Percentiles rank a stretch among this genome's conserved stretches.
phyloP scores from a whole-genome alignment of 2,797 vertebrate genomes.

The Lophius americanus region DNA sequence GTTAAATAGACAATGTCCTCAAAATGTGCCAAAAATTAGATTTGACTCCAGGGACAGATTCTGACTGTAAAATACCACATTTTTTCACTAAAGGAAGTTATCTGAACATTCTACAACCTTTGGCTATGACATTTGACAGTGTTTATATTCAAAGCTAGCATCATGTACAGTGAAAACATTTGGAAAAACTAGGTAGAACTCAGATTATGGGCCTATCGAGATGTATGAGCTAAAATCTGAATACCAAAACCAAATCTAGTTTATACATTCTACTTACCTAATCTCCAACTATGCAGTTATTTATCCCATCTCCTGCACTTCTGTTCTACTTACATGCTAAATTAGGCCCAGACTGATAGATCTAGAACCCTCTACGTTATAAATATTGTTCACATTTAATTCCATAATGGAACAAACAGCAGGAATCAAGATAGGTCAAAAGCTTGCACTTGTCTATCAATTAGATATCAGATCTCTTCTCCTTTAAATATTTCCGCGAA shows the following conservation, averaged over 20 bases:
- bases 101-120: too few relatives aligned
- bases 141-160: too few relatives aligned
- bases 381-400: background rate
- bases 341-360: conserved; percentile 7
- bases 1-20: too few relatives aligned
- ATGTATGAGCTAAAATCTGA: background rate
- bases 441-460: background rate
- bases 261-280: background rate
- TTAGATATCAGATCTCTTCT: conserved; percentile 12
- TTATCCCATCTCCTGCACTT: background rate
- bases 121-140: too few relatives aligned
- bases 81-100: too few relatives aligned
- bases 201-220: too few relatives aligned
- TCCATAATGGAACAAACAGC: too few relatives aligned
- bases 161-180: too few relatives aligned
- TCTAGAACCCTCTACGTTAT: background rate
- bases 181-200: too few relatives aligned
- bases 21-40: too few relatives aligned
- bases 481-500: conserved; percentile 76
- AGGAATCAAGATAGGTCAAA: background rate
- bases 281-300: background rate
- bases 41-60: too few relatives aligned
- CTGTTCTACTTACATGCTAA: conserved; percentile 1
- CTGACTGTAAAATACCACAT: too few relatives aligned
- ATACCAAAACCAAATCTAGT: background rate